These are phyloP conservation scores for Tenrec ecaudatus DNA, from an alignment of 2,113 vertebrate species.

Conservation along the genomic window DNA sequence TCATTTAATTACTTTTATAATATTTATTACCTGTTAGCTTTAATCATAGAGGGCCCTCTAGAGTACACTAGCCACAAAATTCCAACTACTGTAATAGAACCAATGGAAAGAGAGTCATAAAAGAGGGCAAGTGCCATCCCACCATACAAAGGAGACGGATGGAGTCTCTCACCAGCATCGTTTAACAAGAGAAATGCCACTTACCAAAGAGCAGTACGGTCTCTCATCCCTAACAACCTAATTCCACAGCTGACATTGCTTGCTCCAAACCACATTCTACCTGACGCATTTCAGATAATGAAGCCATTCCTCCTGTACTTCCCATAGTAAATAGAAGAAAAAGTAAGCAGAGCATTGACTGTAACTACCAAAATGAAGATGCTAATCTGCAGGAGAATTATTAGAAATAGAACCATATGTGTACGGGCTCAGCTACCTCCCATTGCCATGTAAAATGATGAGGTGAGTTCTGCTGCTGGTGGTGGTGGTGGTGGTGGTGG, in stretches of 20 bases:
- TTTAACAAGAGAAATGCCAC: not conserved
- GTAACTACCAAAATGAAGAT: conserved; percentile 37
- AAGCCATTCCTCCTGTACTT: not conserved
- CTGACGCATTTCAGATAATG: not conserved
- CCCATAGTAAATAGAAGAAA: conserved; percentile 14
- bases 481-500: too few relatives aligned
- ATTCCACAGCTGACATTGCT: not conserved
- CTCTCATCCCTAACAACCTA: not conserved
- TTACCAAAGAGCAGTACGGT: not conserved
- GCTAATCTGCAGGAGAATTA: not conserved
- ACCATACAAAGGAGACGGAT: not conserved
- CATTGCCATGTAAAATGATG: not conserved
- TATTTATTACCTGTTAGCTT: not conserved
- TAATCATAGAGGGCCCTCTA: not conserved
- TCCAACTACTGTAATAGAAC: not conserved
- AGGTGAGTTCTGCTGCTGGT: not conserved
- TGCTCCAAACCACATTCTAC: not conserved
- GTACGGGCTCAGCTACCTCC: not conserved
- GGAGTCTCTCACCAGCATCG: not conserved
- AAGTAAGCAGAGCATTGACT: not conserved
- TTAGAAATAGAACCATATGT: not conserved
- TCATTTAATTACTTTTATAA: not conserved
- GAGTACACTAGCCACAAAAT: not conserved
- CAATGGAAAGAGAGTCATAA: not conserved
- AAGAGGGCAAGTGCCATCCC: not conserved